phyloP scores from a whole-genome alignment of 2,888 invertebrate genomes.

The Hipparchia sbordonii region DNA sequence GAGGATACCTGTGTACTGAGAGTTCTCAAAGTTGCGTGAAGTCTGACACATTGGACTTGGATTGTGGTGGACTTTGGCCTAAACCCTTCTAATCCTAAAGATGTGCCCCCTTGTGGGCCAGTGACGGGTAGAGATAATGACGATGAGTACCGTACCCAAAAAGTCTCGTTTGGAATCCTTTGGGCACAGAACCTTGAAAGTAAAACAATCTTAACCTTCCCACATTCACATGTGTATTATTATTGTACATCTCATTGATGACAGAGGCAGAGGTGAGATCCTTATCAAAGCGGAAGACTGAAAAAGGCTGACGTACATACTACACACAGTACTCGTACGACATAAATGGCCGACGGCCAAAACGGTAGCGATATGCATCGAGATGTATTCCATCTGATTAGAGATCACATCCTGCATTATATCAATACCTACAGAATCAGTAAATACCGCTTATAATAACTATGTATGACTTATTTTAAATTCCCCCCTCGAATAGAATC shows the following conservation, averaged over 20 bases:
- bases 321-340: background rate
- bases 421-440: slow-evolving; percentile 10
- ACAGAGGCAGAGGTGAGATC: slow-evolving; percentile 14
- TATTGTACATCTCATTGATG: slow-evolving; percentile 19
- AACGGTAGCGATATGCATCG: slow-evolving; percentile 24
- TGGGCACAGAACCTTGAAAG: too few species aligned
- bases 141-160: too few species aligned
- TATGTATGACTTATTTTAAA: background rate
- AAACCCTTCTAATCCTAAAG: too few species aligned
- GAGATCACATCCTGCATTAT: slow-evolving; percentile 24
- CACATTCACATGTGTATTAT: background rate
- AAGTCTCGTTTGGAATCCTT: too few species aligned
- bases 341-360: slow-evolving; percentile 29
- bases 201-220: background rate
- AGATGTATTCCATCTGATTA: slow-evolving; percentile 25
- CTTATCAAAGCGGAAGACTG: slow-evolving; percentile 23
- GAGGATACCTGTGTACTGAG: too few species aligned
- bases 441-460: slow-evolving; percentile 3
- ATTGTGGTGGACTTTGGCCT: too few species aligned
- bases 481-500: slow-evolving; percentile 16
- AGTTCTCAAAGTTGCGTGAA: too few species aligned
- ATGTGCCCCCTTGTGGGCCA: too few species aligned
- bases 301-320: slow-evolving; percentile 18
- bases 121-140: too few species aligned
- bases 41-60: too few species aligned